phyloP scores from a whole-genome alignment of 2,888 invertebrate species.

The Belgica antarctica region DNA sequence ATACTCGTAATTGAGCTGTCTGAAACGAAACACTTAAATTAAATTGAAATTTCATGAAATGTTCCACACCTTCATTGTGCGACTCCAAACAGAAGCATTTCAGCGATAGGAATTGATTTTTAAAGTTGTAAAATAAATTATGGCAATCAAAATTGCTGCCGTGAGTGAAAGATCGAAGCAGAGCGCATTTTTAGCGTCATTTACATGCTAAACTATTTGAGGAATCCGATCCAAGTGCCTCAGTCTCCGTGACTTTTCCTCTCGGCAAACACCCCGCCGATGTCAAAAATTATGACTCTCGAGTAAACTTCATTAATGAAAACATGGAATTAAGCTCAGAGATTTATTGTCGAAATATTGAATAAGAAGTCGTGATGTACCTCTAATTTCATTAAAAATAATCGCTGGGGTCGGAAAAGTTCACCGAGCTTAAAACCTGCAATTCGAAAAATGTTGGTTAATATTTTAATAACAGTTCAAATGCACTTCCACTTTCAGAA shows the following conservation, averaged over 20 bases:
- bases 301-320: background rate
- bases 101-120: background rate
- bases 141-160: slow-evolving; percentile 6
- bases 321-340: background rate
- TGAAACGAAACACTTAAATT: background rate
- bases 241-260: no score
- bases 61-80: background rate
- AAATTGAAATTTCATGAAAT: slow-evolving; percentile 1
- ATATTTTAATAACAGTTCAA: background rate
- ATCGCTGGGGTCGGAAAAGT: background rate
- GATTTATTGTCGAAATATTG: background rate
- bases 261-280: no score
- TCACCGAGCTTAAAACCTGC: background rate
- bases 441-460: slow-evolving; percentile 1
- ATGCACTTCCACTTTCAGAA: slow-evolving; percentile 46
- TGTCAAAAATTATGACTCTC: slow-evolving; percentile 7
- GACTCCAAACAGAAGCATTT: background rate
- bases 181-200: background rate
- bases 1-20: slow-evolving; percentile 1
- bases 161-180: background rate
- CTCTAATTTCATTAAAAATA: slow-evolving; percentile 6
- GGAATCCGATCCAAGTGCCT: background rate
- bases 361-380: background rate
- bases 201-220: background rate
- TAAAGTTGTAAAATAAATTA: no score